A percentile compares a stretch with the other conserved stretches of the same genome.
Conservation (phyloP, 2,113 vertebrate genomes). For the Antennarius striatus region DNA sequence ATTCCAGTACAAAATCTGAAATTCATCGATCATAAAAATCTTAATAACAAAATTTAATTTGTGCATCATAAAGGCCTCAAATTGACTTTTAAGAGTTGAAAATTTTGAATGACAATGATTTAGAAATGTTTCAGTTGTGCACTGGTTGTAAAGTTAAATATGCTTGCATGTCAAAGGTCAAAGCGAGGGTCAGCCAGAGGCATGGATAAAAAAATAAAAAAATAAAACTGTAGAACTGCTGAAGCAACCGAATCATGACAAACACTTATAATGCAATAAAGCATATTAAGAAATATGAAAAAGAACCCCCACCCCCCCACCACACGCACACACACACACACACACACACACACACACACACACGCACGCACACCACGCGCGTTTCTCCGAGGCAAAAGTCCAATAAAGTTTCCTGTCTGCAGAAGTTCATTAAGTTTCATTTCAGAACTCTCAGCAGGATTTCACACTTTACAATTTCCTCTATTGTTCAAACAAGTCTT, state of each 20-base stretch:
- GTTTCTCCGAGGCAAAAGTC: conserved; percentile 50
- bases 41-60: not conserved
- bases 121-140: not conserved
- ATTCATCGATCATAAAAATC: too few species aligned
- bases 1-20: not conserved
- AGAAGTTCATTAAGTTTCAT: conserved; percentile 47
- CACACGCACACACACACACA: not conserved
- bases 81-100: not conserved
- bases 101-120: not conserved
- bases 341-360: conserved; percentile 13
- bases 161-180: conserved; percentile 35
- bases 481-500: not conserved
- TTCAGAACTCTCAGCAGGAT: conserved; percentile 1
- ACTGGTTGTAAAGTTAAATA: conserved; percentile 2
- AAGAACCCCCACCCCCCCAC: not conserved
- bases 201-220: conserved; percentile 5
- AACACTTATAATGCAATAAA: conserved; percentile 70
- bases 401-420: conserved; percentile 51
- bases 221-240: conserved; percentile 17
- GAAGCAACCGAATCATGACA: conserved; percentile 63
- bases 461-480: too few species aligned
- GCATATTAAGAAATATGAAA: conserved; percentile 60
- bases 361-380: conserved; percentile 10
- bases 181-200: not conserved
- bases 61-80: not conserved